Conservation (phyloP, 37 sponge, comb jelly and placozoan genomes). For the Chondrilla cf. caribensis region DNA sequence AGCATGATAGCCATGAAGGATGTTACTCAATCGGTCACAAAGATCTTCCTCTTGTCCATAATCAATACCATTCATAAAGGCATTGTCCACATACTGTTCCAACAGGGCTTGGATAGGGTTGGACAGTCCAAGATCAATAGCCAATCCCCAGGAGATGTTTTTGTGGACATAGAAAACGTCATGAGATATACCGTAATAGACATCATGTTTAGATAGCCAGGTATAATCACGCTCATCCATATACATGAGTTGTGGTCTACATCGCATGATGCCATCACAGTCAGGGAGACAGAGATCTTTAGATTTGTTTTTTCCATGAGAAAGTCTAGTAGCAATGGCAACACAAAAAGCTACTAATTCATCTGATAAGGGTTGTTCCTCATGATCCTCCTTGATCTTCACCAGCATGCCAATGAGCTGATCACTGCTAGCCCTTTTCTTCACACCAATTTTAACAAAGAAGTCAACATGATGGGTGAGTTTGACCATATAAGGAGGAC, state of each 20-base stretch:
- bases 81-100: slow-evolving; percentile 26
- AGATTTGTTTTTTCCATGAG: background rate
- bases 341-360: background rate
- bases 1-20: slow-evolving; percentile 55
- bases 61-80: slow-evolving; percentile 47
- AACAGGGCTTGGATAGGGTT: slow-evolving; percentile 41
- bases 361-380: background rate
- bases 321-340: background rate
- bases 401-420: background rate
- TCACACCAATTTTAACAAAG: slow-evolving; percentile 35
- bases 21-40: slow-evolving; percentile 65
- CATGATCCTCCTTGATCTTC: background rate
- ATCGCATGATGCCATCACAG: slow-evolving; percentile 41
- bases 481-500: slow-evolving; percentile 32
- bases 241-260: slow-evolving; percentile 21
- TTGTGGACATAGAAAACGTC: slow-evolving; percentile 24
- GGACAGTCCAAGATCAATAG: slow-evolving; percentile 29
- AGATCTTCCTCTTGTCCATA: slow-evolving; percentile 78
- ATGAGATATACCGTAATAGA: background rate
- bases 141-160: slow-evolving; percentile 22
- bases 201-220: background rate
- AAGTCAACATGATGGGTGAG: slow-evolving; percentile 1
- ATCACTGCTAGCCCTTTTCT: background rate
- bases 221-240: slow-evolving; percentile 4
- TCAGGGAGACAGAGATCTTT: slow-evolving; percentile 40